These are phyloP conservation scores for Neelides folsomi DNA, from an alignment of 2,888 invertebrate species.

Conservation along the genomic window DNA sequence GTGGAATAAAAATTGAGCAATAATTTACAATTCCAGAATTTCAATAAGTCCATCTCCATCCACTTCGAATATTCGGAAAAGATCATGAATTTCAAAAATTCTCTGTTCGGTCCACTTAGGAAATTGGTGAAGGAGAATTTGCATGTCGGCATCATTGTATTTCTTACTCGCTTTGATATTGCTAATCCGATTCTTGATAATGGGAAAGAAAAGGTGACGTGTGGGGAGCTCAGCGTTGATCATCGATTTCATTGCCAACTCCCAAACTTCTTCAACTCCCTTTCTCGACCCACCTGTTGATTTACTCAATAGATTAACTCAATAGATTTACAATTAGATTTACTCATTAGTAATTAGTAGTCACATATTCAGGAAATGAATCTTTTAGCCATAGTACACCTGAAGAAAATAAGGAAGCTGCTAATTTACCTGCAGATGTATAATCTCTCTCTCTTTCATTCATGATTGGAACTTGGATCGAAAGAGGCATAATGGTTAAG, in stretches of 20 bases:
- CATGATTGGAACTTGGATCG: no score
- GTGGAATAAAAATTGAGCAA: background rate
- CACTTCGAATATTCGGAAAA: constrained; percentile 32
- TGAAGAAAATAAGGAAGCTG: no score
- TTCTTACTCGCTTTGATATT: constrained; percentile 27
- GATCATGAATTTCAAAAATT: constrained; percentile 29
- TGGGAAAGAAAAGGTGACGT: constrained; percentile 18
- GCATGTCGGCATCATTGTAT: constrained; percentile 23
- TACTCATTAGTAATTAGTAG: no score
- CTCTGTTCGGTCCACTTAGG: constrained; percentile 25
- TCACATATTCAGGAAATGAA: no score
- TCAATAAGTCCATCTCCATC: constrained; percentile 32
- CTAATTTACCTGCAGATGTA: no score
- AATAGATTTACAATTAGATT: no score
- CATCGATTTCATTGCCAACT: constrained; percentile 21
- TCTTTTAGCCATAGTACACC: no score
- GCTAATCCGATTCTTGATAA: constrained; percentile 26
- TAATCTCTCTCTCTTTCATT: no score
- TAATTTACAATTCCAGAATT: constrained; percentile 27
- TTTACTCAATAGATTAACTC: no score
- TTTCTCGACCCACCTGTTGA: constrained; percentile 3
- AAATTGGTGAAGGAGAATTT: constrained; percentile 20
- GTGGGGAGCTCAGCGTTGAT: constrained; percentile 23
- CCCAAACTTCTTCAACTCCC: constrained; percentile 13
- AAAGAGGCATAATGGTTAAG: no score